Evolutionary conservation across 2,113 vertebrate genomes (phyloP), one percentile per base, ranked within the genome.

Genomic region (Chaetorhynchus papuensis): DNA sequence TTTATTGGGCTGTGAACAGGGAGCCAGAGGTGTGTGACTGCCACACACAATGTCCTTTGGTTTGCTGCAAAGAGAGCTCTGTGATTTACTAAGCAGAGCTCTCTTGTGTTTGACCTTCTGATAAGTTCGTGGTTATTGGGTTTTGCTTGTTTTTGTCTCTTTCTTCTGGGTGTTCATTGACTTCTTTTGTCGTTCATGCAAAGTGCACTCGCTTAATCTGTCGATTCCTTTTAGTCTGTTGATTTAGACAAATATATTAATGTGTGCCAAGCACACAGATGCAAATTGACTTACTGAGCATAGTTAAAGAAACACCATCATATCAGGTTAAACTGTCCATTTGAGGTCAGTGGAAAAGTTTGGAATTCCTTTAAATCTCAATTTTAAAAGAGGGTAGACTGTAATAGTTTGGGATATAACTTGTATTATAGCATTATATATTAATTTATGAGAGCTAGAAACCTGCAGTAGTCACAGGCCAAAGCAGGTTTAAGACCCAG

Each of bases 211-310:
- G 1, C 79, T 94, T 91, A 83, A 93, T 95, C 87, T 93, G 86
- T 95, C 56, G 44, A 78, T 96, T 94, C 80, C 77, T 91, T 92
- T 94, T 92, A 72, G 90, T 92, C 50, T 87, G 77, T 91, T 95
- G 89, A 78, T 93, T 95, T 84, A 94, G 96, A 93, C 75, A 96
- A 93, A 91, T 93, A 60, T 50, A 66, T 92, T 80, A 57, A 57
- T 42, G 64, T 35, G 69, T 69, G 56, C 56, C 83, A 76, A 57
- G 85, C 45, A 70, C 10, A 13, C 53, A 61, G 83, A 78, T 89
- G 50, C 81, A 87, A 42, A 95, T 72, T 65, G 81, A 18, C 64
- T 60, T 88, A 41, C 16, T 82, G 91, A 68, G 37, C 19, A 4
- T 66, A 59, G 47, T 92, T 91, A 91, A 92, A 92, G 89, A 71